A percentile compares a stretch with the other conserved stretches of the same genome.
Evolutionary conservation across 1,140 invertebrate genomes (phyloP).

Genomic region (Monochamus saltuarius): DNA sequence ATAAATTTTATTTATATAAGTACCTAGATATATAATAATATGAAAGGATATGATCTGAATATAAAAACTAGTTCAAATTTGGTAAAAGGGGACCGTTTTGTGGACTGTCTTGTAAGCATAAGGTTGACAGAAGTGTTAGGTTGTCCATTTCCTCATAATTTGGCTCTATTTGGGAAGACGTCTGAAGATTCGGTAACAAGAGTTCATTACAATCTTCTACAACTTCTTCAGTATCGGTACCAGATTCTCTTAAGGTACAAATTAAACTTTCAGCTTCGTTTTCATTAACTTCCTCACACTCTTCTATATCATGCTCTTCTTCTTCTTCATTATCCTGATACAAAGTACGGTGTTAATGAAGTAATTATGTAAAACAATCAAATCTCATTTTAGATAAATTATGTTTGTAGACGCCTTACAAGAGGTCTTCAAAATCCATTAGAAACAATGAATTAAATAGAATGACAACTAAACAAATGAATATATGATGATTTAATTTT

Average conservation of each 20-base stretch:
- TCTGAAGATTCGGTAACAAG: conserved; percentile 36
- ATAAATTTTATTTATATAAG: neutral
- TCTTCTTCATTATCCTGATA: conserved; percentile 40
- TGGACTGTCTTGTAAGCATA: conserved; percentile 43
- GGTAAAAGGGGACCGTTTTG: conserved; percentile 12
- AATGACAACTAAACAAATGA: no score
- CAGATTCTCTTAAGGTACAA: conserved; percentile 19
- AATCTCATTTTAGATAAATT: no score
- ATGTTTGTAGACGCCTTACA: no score
- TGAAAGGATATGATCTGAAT: neutral
- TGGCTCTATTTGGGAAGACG: conserved; percentile 34
- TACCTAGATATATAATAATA: neutral
- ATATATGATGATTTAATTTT: no score
- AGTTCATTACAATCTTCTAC: conserved; percentile 1
- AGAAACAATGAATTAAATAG: no score
- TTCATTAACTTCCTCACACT: conserved; percentile 43
- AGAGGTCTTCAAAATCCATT: no score
- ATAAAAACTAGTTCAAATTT: conserved; percentile 6
- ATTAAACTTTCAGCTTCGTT: conserved; percentile 25
- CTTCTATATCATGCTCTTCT: conserved; percentile 45
- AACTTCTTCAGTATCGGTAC: conserved; percentile 16
- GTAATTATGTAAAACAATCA: neutral
- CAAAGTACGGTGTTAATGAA: neutral
- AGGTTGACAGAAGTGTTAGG: conserved; percentile 43
- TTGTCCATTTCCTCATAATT: conserved; percentile 51